Evolutionary conservation across 1,140 invertebrate species (phyloP).

Genomic region (Patella vulgata): DNA sequence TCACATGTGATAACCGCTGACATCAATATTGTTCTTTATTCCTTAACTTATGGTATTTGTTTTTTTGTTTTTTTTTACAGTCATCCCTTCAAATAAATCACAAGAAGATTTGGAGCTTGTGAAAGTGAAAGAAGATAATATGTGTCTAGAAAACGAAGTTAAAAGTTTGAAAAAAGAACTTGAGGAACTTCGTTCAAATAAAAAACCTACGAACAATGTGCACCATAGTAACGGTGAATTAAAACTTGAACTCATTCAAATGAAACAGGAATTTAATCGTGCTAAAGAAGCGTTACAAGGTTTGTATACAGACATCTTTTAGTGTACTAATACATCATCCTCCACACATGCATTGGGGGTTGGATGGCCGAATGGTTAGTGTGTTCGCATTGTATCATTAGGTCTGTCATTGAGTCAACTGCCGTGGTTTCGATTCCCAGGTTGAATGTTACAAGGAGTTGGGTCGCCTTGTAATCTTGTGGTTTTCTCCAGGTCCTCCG

Average conservation of each 20-base stretch:
- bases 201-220: conserved; percentile 24
- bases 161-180: conserved; percentile 76
- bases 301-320: conserved; percentile 43
- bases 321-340: no score
- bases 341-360: no score
- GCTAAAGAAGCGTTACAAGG: conserved; percentile 72
- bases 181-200: conserved; percentile 69
- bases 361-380: no score
- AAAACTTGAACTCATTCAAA: conserved; percentile 58
- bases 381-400: no score
- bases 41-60: no score
- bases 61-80: not conserved
- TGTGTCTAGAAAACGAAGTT: conserved; percentile 74
- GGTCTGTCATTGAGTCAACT: no score
- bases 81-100: conserved; percentile 18
- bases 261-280: conserved; percentile 54
- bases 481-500: no score
- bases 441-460: no score
- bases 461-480: no score
- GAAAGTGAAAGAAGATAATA: conserved; percentile 50
- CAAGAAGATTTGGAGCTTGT: conserved; percentile 48
- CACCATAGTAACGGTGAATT: conserved; percentile 47
- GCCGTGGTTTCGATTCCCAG: no score
- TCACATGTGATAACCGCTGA: no score
- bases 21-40: no score